These are phyloP conservation scores for Menura novaehollandiae DNA, from an alignment of 2,113 vertebrate genomes.

Conservation along the genomic window DNA sequence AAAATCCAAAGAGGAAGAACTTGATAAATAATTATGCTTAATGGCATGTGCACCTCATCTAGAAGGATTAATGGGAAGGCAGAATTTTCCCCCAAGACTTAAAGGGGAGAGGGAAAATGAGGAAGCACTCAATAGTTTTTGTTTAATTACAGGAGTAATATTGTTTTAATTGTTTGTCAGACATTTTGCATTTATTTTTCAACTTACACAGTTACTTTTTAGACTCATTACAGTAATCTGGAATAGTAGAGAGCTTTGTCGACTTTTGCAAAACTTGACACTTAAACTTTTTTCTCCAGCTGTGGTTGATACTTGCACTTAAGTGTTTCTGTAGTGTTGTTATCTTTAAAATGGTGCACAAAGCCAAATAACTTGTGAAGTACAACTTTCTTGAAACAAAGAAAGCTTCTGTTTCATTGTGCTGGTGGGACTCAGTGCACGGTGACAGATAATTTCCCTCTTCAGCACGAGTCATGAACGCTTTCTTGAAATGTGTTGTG, in stretches of 20 bases:
- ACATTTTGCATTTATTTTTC: not conserved
- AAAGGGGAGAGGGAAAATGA: not conserved
- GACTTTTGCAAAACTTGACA: not conserved
- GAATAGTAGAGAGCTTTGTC: not conserved
- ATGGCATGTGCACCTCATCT: not conserved
- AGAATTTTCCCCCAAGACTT: not conserved
- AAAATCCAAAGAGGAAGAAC: not conserved
- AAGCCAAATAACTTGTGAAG: not conserved
- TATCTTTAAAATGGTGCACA: not conserved
- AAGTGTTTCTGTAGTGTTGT: not conserved
- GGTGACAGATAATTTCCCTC: not conserved
- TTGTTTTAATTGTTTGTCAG: not conserved
- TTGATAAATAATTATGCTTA: not conserved
- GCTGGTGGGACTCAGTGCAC: not conserved
- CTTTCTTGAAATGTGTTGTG: not conserved
- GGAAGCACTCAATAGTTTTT: not conserved
- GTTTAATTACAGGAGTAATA: not conserved
- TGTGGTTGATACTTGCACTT: not conserved
- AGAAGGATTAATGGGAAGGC: not conserved
- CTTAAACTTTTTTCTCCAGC: not conserved
- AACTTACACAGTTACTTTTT: fast-evolving
- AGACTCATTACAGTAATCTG: not conserved
- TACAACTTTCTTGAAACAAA: not conserved
- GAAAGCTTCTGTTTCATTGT: not conserved
- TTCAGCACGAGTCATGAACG: not conserved